A percentile compares a stretch with the other conserved stretches of the same genome.
Conservation (phyloP, 2,113 vertebrate genomes). For the Onychostruthus taczanowskii region DNA sequence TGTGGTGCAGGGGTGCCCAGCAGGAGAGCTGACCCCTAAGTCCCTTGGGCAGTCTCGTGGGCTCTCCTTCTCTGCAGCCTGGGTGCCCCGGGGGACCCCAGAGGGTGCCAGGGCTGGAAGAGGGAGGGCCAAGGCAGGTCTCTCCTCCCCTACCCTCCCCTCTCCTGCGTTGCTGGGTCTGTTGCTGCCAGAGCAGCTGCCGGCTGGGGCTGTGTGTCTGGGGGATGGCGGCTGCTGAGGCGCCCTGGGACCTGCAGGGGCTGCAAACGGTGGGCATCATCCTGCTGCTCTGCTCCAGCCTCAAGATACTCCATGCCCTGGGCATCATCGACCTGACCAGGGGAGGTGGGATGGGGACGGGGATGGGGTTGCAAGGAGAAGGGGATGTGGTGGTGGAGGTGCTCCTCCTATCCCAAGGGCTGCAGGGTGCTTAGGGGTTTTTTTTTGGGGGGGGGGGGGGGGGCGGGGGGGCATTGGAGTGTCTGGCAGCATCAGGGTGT, state of each 20-base stretch:
- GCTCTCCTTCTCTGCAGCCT: neutral
- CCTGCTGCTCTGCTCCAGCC: slow-evolving; percentile 40
- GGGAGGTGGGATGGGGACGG: neutral
- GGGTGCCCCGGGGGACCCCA: neutral
- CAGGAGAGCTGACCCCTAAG: neutral
- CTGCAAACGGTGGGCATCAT: slow-evolving; percentile 41
- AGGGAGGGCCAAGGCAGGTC: slow-evolving; percentile 10
- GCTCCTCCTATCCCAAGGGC: neutral
- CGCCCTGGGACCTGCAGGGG: neutral
- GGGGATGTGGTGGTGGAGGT: neutral
- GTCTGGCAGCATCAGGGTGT: neutral
- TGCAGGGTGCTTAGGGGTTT: neutral
- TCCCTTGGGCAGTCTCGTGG: neutral
- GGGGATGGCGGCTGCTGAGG: neutral
- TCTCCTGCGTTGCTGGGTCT: neutral
- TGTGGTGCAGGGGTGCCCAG: neutral
- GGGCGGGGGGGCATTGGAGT: neutral
- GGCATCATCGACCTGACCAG: slow-evolving; percentile 17
- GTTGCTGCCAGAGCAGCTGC: neutral
- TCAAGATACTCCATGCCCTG: slow-evolving; percentile 31
- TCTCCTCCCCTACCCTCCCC: slow-evolving; percentile 28
- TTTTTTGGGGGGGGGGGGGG: neutral
- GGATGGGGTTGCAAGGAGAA: neutral
- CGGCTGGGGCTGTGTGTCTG: neutral
- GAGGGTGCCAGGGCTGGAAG: neutral